Evolutionary conservation across 1,140 invertebrate species (phyloP).

Genomic region (Orius insidiosus): DNA sequence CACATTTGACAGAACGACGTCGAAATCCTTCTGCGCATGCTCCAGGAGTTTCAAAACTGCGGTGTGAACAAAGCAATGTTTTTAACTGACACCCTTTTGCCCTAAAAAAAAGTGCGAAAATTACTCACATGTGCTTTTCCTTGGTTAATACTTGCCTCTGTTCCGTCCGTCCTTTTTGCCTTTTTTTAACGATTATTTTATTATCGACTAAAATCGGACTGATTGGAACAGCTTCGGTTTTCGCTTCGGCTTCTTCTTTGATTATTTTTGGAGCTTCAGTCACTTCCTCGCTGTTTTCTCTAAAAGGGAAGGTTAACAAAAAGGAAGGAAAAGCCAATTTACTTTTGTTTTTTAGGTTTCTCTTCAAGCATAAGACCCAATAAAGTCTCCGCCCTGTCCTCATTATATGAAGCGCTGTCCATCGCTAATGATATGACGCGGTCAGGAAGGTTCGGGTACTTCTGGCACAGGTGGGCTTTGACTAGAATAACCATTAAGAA

Average conservation of each 20-base stretch:
- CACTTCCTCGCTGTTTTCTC: slow-evolving; percentile 9
- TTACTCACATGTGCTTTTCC: slow-evolving; percentile 12
- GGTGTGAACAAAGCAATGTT: too few species aligned
- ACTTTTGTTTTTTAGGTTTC: slow-evolving; percentile 22
- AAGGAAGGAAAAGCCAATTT: slow-evolving; percentile 6
- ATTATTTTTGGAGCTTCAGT: slow-evolving; percentile 8
- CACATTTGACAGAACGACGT: too few species aligned
- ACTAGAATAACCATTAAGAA: slow-evolving; percentile 33
- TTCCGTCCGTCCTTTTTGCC: slow-evolving; percentile 7
- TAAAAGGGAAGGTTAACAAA: not conserved
- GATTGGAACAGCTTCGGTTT: slow-evolving; percentile 6
- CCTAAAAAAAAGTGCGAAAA: not conserved
- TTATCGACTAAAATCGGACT: not conserved
- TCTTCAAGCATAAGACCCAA: slow-evolving; percentile 46
- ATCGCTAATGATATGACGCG: slow-evolving; percentile 66
- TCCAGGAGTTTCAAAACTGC: too few species aligned
- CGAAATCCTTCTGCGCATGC: too few species aligned
- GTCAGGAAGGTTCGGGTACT: slow-evolving; percentile 57
- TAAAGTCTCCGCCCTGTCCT: slow-evolving; percentile 58
- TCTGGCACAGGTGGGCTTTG: slow-evolving; percentile 48
- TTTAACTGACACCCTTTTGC: not conserved
- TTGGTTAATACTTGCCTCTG: slow-evolving; percentile 10
- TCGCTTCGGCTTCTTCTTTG: slow-evolving; percentile 9
- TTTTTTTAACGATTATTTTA: not conserved
- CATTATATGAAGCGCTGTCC: slow-evolving; percentile 69